Conservation (phyloP, 2,888 invertebrate genomes). For the Nemotelus pantherinus region DNA sequence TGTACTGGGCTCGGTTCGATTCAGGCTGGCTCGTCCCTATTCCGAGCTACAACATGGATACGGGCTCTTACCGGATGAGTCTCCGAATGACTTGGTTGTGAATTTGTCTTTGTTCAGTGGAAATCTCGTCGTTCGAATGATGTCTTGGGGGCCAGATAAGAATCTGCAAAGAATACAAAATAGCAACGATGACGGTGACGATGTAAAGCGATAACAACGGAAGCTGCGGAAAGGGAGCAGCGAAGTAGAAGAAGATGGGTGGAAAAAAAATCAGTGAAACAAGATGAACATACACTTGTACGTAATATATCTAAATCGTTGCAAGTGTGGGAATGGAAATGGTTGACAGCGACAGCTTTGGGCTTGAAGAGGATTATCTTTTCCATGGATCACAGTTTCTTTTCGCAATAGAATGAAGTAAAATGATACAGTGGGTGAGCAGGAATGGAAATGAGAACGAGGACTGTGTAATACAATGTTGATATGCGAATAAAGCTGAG, state of each 20-base stretch:
- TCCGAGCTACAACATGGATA: constrained; percentile 12
- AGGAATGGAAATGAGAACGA: neutral
- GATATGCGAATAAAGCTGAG: no score
- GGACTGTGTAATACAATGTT: no score
- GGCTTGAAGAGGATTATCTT: constrained; percentile 32
- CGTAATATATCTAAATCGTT: neutral
- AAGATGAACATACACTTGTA: constrained; percentile 18
- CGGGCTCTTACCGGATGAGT: constrained; percentile 14
- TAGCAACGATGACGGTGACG: constrained; percentile 3
- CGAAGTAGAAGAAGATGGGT: neutral
- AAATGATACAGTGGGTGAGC: neutral
- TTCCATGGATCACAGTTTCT: constrained; percentile 6
- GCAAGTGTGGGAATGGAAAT: constrained; percentile 13
- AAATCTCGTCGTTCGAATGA: constrained; percentile 5
- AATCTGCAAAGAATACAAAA: constrained; percentile 37
- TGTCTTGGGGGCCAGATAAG: constrained; percentile 20
- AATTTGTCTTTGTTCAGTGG: constrained; percentile 18
- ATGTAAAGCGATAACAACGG: neutral
- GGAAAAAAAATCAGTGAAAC: constrained; percentile 18
- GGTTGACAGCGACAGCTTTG: neutral
- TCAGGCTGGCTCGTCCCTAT: neutral
- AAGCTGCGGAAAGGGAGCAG: neutral
- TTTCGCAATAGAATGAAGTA: constrained; percentile 26
- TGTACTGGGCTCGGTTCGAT: neutral
- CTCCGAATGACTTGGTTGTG: constrained; percentile 7